Base-by-base conservation (phyloP, 2,888 invertebrate species). In the Xestobium rufovillosum region DNA sequence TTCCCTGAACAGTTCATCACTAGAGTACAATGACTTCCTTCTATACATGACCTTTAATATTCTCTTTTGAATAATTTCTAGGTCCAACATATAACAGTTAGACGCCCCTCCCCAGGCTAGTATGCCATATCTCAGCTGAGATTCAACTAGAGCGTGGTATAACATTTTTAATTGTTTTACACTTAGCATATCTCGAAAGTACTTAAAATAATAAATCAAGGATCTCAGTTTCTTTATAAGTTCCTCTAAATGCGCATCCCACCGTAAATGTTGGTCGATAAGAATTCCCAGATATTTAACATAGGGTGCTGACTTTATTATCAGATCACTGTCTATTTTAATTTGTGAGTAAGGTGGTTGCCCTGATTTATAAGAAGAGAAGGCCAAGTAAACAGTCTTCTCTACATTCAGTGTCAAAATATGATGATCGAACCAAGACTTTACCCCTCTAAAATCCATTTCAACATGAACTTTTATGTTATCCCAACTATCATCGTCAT, bases 371-470 rank as follows among this genome's bases (percentile, higher is more conserved):
- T 33, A 33, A 9, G 13, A 33, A 23, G 13, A 13, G 15, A 23
- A 33, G n/a, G 23, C 4, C 10, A 33, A 11, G 26, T 23, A 33
- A 25, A 25, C 26, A 6, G 33, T 33, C 13, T 33, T 33, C 11
- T 8, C 4, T 14, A 23, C 13, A 33, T 33, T 33, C 11, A 33
- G 3, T 13, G 29, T 14, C 26, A 33, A n/a, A 4, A 3, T 3
- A 3, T 33, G 23, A 3, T 33, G 25, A 12, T 19, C 23, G 9
- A 33, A 33, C 33, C 33, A 33, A 11, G 8, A 13, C 14, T 33
- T 33, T 15, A 33, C 9, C 14, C 3, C 14, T 10, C 12, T 11
- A 9, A 33, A 12, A 23, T 33, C 23, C 9, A 11, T 33, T 33
- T 33, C 10, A n/a, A 26, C 19, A n/a, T 14, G 8, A 3, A 10